phyloP scores from a whole-genome alignment of 2,113 vertebrate species.

The Cariama cristata region DNA sequence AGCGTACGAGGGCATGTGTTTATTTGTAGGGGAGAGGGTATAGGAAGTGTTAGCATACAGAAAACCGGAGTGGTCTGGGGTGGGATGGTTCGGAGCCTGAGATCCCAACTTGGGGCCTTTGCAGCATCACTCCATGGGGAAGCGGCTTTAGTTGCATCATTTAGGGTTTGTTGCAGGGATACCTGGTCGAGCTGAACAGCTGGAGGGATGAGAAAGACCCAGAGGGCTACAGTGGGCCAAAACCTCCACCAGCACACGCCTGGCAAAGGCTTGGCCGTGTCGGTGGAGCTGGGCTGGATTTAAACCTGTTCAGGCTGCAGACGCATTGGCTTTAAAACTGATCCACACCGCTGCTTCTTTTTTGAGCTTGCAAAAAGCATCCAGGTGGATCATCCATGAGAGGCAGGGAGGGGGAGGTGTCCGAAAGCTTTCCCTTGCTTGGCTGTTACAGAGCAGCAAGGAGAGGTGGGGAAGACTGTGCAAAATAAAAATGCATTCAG shows the following conservation, averaged over 20 bases:
- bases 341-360: background rate
- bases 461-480: background rate
- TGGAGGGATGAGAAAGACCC: background rate
- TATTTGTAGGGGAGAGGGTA: background rate
- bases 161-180: background rate
- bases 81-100: background rate
- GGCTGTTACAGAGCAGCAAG: rapidly evolving
- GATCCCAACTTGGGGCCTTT: background rate
- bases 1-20: background rate
- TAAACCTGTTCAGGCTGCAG: background rate
- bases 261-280: background rate
- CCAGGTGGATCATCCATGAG: background rate
- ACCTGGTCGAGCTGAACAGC: background rate
- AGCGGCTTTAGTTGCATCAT: background rate
- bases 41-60: background rate
- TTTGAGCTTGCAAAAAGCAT: background rate
- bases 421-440: background rate
- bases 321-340: background rate
- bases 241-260: rapidly evolving
- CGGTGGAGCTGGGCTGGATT: background rate
- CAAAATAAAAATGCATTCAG: background rate
- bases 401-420: background rate
- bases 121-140: background rate
- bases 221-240: background rate
- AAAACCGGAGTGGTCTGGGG: background rate